Base-by-base conservation (phyloP, 2,797 vertebrate species). In the Pachyuromys duprasi region DNA sequence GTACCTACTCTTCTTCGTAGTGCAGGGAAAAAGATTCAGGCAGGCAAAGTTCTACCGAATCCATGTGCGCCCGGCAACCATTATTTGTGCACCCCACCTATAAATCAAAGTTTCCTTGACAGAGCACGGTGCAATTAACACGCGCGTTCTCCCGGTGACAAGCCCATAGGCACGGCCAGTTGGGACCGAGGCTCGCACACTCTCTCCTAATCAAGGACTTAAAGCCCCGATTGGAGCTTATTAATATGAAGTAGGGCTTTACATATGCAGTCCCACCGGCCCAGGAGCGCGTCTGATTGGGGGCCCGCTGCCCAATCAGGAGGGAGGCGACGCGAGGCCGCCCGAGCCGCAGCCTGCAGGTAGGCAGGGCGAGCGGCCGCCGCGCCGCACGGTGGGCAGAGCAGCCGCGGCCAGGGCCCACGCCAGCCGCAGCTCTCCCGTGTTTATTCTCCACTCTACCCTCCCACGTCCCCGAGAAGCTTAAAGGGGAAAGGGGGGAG, bases 1-100 rank as follows among this genome's bases (percentile, higher is more conserved):
- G 99, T 99, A 99, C 99, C 99, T 99, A 99, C 99, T 99, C 99
- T 99, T 99, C 99, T 98, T 99, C 99, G 99, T 99, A 99, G 99
- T 99, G 99, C 99, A 99, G 99, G 98, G 99, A 99, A 99, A 99
- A 99, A 99, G 99, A 99, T 98, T 99, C 99, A 98, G 99, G 99
- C 98, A 99, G 99, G 97, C 99, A 99, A 98, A 99, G 99, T 99
- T 99, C 99, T 99, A 99, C 99, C 99, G 99, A 99, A 99, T 99
- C 99, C 99, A 99, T 99, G 99, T 99, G 99, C 99, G 99, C 98
- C 98, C 99, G 99, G 98, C 98, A 98, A 99, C 99, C 99, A 99
- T 99, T 98, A 98, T 99, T 99, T 97, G 98, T 97, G 98, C 98
- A 99, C 99, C 99, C 99, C 99, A 98, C 99, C 99, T 98, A 99